Percentiles rank a stretch among this genome's conserved stretches.
Conservation (phyloP, 1,140 invertebrate genomes). For the Eumaeus atala region DNA sequence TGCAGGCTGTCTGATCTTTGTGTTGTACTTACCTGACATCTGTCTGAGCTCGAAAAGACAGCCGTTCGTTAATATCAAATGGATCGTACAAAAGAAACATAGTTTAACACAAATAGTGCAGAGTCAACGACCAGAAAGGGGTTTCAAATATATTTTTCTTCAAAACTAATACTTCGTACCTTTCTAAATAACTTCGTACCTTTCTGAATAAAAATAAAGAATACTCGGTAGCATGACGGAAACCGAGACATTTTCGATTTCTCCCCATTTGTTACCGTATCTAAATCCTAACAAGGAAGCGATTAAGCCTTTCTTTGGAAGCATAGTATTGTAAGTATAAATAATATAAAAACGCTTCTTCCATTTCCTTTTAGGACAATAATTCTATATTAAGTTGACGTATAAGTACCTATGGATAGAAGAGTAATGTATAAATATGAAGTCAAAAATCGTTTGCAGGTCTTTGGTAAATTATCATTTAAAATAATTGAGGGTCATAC, state of each 20-base stretch:
- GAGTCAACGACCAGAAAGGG: conserved; percentile 18
- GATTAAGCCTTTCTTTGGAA: background rate
- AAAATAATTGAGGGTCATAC: no score
- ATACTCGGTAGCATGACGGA: conserved; percentile 17
- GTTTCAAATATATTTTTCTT: conserved; percentile 26
- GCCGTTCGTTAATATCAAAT: conserved; percentile 2
- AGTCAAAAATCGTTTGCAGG: no score
- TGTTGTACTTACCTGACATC: no score
- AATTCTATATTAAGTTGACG: no score
- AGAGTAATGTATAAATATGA: no score
- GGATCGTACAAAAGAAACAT: conserved; percentile 11
- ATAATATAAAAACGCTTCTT: no score
- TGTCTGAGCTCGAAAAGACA: background rate
- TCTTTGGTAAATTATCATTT: no score
- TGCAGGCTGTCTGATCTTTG: no score
- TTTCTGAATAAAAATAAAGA: conserved; percentile 23
- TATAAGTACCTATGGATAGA: no score
- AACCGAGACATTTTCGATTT: conserved; percentile 18
- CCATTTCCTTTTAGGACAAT: no score
- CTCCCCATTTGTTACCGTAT: background rate
- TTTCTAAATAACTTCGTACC: no score
- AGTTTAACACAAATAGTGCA: conserved; percentile 1
- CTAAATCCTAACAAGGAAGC: conserved; percentile 4
- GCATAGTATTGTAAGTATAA: no score
- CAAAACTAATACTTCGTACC: conserved; percentile 23